Percentiles rank a stretch among this genome's conserved stretches.
Evolutionary conservation across 2,888 invertebrate species (phyloP).

Genomic region (Koerneria pararmatus): DNA sequence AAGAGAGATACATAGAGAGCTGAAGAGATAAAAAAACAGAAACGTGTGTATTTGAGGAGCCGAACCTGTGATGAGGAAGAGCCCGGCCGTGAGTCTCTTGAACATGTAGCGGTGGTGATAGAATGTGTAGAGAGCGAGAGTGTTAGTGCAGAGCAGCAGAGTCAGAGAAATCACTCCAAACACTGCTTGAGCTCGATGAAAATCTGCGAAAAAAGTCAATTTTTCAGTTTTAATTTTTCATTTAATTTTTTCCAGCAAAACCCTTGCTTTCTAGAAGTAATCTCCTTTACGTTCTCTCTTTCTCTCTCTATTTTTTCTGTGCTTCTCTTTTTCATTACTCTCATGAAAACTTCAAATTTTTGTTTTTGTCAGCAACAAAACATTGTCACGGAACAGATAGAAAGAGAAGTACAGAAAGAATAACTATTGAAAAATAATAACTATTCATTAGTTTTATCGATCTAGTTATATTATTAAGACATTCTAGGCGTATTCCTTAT

Average conservation of each 20-base stretch:
- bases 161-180: conserved; percentile 47
- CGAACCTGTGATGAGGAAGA: conserved; percentile 50
- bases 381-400: no score
- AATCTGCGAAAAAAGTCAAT: conserved; percentile 44
- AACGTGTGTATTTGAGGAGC: not conserved
- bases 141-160: conserved; percentile 47
- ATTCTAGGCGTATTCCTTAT: not conserved
- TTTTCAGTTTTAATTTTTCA: not conserved
- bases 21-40: not conserved
- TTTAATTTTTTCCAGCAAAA: no score
- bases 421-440: no score
- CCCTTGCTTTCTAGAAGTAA: not conserved
- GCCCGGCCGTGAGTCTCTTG: conserved; percentile 50
- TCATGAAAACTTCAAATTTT: no score
- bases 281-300: not conserved
- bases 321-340: not conserved
- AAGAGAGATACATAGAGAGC: no score
- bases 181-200: conserved; percentile 55
- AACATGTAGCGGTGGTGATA: conserved; percentile 56
- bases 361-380: no score
- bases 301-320: not conserved
- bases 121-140: conserved; percentile 54
- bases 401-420: no score
- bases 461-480: no score
- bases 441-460: no score